Conservation (phyloP, 1,140 invertebrate species). For the Marisa cornuarietis region DNA sequence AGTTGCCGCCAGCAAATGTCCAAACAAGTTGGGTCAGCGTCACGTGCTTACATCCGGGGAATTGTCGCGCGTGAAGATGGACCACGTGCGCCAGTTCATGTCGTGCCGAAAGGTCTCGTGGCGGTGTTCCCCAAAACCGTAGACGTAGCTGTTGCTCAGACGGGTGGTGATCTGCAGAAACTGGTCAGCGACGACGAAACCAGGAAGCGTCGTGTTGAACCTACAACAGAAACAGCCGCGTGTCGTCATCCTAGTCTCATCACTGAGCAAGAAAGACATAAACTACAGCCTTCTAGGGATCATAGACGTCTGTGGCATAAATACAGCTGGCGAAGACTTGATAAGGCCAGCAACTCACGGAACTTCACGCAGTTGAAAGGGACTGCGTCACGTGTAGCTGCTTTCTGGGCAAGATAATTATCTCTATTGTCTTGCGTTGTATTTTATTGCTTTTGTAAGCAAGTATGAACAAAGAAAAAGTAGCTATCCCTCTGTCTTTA, state of each 20-base stretch:
- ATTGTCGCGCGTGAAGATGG: slow-evolving; percentile 56
- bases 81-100: slow-evolving; percentile 59
- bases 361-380: no score
- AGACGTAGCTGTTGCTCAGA: slow-evolving; percentile 56
- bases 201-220: slow-evolving; percentile 56
- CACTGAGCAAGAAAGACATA: background rate
- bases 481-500: no score
- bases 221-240: slow-evolving; percentile 22
- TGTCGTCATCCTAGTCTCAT: background rate
- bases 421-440: no score
- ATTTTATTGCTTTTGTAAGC: no score
- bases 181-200: slow-evolving; percentile 65
- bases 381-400: no score
- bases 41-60: slow-evolving; percentile 38
- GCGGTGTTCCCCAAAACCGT: slow-evolving; percentile 66
- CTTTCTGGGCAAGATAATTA: no score
- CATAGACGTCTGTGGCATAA: no score
- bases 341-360: no score
- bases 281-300: no score
- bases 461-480: no score
- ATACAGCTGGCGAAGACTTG: background rate
- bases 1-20: no score
- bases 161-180: slow-evolving; percentile 64
- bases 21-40: no score
- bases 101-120: slow-evolving; percentile 58